A percentile compares a stretch with the other conserved stretches of the same genome.
phyloP scores from a whole-genome alignment of 2,797 vertebrate species.

The Scolopax rusticola region DNA sequence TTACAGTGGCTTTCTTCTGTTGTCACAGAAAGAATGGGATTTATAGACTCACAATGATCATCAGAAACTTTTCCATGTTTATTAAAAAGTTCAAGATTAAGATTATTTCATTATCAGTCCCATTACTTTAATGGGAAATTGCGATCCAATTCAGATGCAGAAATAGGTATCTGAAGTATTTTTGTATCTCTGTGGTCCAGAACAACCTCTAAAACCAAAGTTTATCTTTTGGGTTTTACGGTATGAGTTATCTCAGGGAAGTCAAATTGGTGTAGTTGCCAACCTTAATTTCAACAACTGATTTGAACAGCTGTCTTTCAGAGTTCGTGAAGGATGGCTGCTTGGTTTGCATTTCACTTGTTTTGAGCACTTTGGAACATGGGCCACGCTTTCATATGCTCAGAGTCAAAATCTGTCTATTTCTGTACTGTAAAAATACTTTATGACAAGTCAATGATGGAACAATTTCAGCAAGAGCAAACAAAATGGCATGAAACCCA shows the following conservation, averaged over 20 bases:
- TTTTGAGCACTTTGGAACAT: neutral
- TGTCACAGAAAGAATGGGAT: neutral
- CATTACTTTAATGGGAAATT: neutral
- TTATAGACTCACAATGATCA: neutral
- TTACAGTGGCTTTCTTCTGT: neutral
- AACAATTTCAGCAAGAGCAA: neutral
- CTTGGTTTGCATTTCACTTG: neutral
- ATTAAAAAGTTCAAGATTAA: neutral
- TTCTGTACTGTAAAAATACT: neutral
- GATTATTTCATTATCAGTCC: neutral
- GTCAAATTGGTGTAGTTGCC: neutral
- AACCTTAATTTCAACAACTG: neutral
- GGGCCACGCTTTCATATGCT: neutral
- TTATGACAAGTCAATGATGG: neutral
- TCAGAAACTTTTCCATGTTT: neutral
- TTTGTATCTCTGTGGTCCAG: neutral
- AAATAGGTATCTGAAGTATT: neutral
- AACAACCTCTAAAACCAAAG: neutral
- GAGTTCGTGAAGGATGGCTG: accelerated
- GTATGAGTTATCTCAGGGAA: neutral
- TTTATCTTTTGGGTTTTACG: neutral
- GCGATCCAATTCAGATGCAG: neutral
- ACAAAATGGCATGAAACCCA: neutral
- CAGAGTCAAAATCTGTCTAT: neutral
- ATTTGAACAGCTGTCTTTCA: neutral